These are phyloP conservation scores for Corythaeola cristata DNA, from an alignment of 2,113 vertebrate species.

Conservation along the genomic window DNA sequence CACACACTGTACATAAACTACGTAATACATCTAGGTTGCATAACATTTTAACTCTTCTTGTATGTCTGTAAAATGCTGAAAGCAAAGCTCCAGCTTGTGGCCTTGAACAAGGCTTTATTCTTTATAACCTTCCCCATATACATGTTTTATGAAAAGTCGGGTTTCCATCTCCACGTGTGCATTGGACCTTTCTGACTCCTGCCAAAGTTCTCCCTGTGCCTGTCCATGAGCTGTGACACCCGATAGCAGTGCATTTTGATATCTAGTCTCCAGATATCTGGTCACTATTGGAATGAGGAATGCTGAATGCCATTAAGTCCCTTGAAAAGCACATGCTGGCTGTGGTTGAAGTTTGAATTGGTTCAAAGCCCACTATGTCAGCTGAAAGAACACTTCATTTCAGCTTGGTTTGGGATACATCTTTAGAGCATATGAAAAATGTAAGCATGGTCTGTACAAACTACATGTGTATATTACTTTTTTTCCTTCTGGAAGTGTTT, in stretches of 20 bases:
- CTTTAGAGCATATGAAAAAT: not conserved
- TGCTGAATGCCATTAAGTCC: fast-evolving
- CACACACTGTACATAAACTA: not conserved
- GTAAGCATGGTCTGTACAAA: not conserved
- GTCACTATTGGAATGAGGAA: fast-evolving
- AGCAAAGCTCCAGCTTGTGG: not conserved
- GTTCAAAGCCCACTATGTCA: not conserved
- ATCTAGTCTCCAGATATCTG: not conserved
- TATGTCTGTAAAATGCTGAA: not conserved
- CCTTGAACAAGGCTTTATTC: not conserved
- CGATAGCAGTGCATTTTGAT: fast-evolving
- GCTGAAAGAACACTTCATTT: not conserved
- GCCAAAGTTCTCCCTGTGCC: fast-evolving
- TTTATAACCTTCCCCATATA: fast-evolving
- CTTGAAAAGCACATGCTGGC: not conserved
- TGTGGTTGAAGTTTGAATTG: not conserved
- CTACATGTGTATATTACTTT: not conserved
- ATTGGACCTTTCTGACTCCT: not conserved
- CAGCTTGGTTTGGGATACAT: not conserved
- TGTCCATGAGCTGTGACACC: not conserved
- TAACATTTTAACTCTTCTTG: not conserved
- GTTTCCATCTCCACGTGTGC: not conserved
- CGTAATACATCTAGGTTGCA: fast-evolving
- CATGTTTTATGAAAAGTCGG: not conserved
- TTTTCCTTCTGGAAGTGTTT: not conserved